These are phyloP conservation scores for Amiota mariae DNA, from an alignment of 2,888 invertebrate genomes.

Conservation along the genomic window DNA sequence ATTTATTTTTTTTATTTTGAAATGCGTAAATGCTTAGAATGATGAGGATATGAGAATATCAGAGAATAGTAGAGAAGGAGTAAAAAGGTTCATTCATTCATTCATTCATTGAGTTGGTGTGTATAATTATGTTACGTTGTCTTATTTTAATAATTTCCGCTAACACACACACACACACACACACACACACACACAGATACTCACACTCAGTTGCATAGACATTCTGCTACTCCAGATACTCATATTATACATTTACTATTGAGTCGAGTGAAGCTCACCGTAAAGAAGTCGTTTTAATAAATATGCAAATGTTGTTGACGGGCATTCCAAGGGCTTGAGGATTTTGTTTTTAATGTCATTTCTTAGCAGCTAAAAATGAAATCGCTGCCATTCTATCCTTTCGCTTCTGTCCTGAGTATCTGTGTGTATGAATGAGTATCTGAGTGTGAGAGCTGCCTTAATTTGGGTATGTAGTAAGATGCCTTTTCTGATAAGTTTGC, in stretches of 20 bases:
- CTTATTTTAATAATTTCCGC: conserved; percentile 64
- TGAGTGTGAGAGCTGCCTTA: background rate
- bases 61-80: too few species aligned
- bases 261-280: conserved; percentile 26
- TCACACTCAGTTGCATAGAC: conserved; percentile 30
- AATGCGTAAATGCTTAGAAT: conserved; percentile 1
- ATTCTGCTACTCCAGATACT: conserved; percentile 9
- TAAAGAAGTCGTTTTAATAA: conserved; percentile 54
- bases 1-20: conserved; percentile 38
- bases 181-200: conserved; percentile 23
- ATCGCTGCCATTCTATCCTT: conserved; percentile 37
- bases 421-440: background rate
- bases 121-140: conserved; percentile 66
- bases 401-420: too few species aligned
- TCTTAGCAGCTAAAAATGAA: conserved; percentile 64
- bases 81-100: too few species aligned
- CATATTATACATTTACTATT: too few species aligned
- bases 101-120: background rate
- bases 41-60: background rate
- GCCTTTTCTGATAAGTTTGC: conserved; percentile 27
- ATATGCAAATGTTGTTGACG: conserved; percentile 63
- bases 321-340: conserved; percentile 2
- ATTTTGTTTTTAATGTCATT: conserved; percentile 49
- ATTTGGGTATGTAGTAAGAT: conserved; percentile 12
- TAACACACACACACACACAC: conserved; percentile 24